A percentile compares a stretch with the other conserved stretches of the same genome.
Evolutionary conservation across 2,888 invertebrate genomes (phyloP).

Genomic region (Barypeithes pellucidus): DNA sequence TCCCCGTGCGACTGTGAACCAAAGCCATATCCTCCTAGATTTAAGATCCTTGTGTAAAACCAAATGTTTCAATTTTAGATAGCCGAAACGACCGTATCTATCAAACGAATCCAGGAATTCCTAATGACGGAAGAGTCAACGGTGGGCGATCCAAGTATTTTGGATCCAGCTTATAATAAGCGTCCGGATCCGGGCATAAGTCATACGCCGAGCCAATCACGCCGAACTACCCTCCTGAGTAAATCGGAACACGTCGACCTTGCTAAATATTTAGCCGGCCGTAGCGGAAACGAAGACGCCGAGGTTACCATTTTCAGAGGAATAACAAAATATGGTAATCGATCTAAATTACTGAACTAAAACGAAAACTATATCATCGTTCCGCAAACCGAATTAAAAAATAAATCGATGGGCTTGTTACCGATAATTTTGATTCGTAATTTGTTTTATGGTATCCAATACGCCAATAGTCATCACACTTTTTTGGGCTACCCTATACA

Average conservation of each 20-base stretch:
- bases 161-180: constrained; percentile 58
- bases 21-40: too few relatives aligned
- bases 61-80: constrained; percentile 57
- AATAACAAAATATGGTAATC: constrained; percentile 54
- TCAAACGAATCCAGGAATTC: constrained; percentile 66
- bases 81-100: constrained; percentile 76
- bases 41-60: too few relatives aligned
- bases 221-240: background rate
- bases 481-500: too few relatives aligned
- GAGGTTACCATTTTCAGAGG: constrained; percentile 43
- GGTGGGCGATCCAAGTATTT: constrained; percentile 63
- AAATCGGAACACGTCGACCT: background rate
- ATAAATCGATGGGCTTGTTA: too few relatives aligned
- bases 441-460: too few relatives aligned
- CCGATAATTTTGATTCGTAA: too few relatives aligned
- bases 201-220: background rate
- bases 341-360: too few relatives aligned
- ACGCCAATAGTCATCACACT: too few relatives aligned
- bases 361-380: too few relatives aligned
- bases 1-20: too few relatives aligned
- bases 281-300: constrained; percentile 8
- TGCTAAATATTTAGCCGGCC: background rate
- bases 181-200: background rate
- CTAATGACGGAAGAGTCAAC: constrained; percentile 62
- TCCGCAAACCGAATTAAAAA: too few relatives aligned